Evolutionary conservation across 2,888 invertebrate species (phyloP), one percentile per base, ranked within the genome.

Genomic region (Amphimallon solstitiale): DNA sequence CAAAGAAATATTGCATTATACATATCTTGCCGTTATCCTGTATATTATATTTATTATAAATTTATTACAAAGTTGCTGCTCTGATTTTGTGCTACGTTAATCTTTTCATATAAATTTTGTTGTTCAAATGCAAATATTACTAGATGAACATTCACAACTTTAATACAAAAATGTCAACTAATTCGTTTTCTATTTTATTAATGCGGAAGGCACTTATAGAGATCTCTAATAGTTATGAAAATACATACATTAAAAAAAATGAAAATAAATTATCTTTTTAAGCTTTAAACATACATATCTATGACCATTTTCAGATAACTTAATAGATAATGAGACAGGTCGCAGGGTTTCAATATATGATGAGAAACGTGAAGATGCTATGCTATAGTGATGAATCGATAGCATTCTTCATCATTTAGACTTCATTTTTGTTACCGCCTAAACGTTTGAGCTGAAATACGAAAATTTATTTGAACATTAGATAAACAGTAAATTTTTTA

Each of bases 381-480:
- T 43, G 46, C 34, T 29, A 59, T 43, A 43, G 38, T 51, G 46
- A 59, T 65, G 65, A 48, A 60, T 43, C 9, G 43, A 23, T 52
- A 1, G 17, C 40, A 51, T 66, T 21, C 12, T 37, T 23, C 23
- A 62, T 35, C 49, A 46, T n/a, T 63, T 69, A 68, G 37, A 72
- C 73, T 19, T 77, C 76, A 49, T 71, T 71, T 67, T 76, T 76
- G 56, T 72, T 72, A 63, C 74, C 77, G 37, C 75, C 76, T 68
- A 77, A 67, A 56, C 76, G 73, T 67, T 76, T 76, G 48, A 77
- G 54, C 76, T 77, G 71, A 59, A 76, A 75, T 40, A 23, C 35
- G 51, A 70, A 52, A 48, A 35, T 38, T 52, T 15, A 19, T 56
- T 56, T 6, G 12, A 21, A 15, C 17, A n/a, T n/a, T n/a, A 7